Evolutionary conservation across 2,113 vertebrate species (phyloP), one percentile per base, ranked within the genome.

Genomic region (Ia io): DNA sequence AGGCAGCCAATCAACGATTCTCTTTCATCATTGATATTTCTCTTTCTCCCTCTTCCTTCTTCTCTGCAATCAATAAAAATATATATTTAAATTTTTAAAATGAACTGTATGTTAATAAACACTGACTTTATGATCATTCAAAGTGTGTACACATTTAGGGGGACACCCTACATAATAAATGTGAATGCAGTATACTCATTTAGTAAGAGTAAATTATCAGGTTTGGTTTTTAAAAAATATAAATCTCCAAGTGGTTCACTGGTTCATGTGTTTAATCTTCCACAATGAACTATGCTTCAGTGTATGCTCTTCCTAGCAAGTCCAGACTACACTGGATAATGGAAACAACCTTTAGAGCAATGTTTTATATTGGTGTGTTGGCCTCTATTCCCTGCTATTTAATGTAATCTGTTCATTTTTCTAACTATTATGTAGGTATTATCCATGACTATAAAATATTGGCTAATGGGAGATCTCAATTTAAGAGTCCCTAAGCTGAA

Each of bases 281-380:
- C n/a, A 44, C 40, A 17, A 23, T 13, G 9, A 80, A 69, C 71
- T 59, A 32, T 37, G 51, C 30, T 9, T 63, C 20, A 23, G 10
- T 0, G 14, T 51, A 17, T 47, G 20, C 14, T 53, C 53, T 67
- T 71, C 3, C 70, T 28, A 10, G 32, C 16, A 88, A 44, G 35
- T 40, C 40, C 6, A 42, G 8, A 40, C 40, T 23, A 17, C 1
- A 17, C 18, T 6, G n/a, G n/a, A 25, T 6, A 37, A 85, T 0
- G 0, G 1, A 32, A 85, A 70, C 12, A 69, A 18, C 3, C 2
- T 69, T 61, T 7, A 35, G 20, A 32, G 0, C 20, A 49, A 1
- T 82, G 32, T 82, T 42, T 91, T 28, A 42, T 51, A 73, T 35
- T 78, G 79, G 2, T n/a, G 6, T 42, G 44, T 10, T 37, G 35